These are phyloP conservation scores for Tetramorium parvispinum DNA, from an alignment of 1,140 invertebrate genomes.

Conservation along the genomic window DNA sequence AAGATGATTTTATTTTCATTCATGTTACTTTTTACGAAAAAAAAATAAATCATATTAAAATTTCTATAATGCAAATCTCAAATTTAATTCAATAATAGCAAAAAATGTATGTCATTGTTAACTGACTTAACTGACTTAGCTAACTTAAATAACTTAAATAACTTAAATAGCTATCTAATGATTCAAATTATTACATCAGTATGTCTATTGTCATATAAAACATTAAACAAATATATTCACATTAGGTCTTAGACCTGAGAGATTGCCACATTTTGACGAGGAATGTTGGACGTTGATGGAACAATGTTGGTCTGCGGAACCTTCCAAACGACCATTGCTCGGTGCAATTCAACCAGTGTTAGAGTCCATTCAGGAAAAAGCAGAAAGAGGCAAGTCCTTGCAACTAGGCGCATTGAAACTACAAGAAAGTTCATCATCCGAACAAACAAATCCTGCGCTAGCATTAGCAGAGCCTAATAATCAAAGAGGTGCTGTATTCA, in stretches of 20 bases:
- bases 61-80: background rate
- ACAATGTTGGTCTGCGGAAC: conserved; percentile 93
- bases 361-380: conserved; percentile 84
- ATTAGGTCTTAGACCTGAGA: conserved; percentile 91
- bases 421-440: conserved; percentile 65
- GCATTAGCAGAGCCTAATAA: conserved; percentile 81
- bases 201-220: background rate
- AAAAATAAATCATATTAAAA: background rate
- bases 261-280: conserved; percentile 90
- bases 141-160: background rate
- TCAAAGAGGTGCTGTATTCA: conserved; percentile 79
- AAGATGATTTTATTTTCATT: conserved; percentile 34
- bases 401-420: conserved; percentile 58
- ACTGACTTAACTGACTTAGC: background rate
- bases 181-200: background rate
- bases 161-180: background rate
- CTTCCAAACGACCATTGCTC: conserved; percentile 90
- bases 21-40: too few species aligned
- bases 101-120: background rate
- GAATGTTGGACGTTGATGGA: conserved; percentile 95
- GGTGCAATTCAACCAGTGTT: conserved; percentile 91
- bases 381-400: conserved; percentile 78
- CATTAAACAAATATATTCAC: background rate
- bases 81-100: background rate
- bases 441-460: conserved; percentile 74